Conservation (phyloP, 2,797 vertebrate species). For the Aeoliscus strigatus region DNA sequence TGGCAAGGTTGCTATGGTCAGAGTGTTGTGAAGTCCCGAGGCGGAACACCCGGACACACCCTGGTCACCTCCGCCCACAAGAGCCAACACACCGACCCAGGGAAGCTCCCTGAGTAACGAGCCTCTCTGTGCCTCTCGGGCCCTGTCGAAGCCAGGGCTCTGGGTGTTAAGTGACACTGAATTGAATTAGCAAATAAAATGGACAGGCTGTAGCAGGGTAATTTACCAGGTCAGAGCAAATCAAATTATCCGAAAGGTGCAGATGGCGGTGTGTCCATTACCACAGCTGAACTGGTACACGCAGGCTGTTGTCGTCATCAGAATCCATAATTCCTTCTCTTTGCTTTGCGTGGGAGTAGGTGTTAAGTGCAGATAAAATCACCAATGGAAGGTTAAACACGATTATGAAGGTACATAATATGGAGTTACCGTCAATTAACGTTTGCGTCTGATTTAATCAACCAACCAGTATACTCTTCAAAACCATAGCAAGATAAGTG, state of each 20-base stretch:
- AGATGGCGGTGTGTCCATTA: constrained; percentile 62
- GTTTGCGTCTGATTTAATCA: no score
- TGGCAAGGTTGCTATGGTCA: constrained; percentile 19
- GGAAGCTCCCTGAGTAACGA: constrained; percentile 2
- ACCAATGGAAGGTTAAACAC: constrained; percentile 36
- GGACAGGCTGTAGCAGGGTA: constrained; percentile 52
- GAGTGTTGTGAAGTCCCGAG: constrained; percentile 15
- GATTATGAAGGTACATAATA: constrained; percentile 15
- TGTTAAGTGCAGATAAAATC: constrained; percentile 28
- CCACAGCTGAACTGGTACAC: constrained; percentile 40
- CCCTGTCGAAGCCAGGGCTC: constrained; percentile 25
- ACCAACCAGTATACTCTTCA: no score
- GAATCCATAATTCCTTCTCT: constrained; percentile 25
- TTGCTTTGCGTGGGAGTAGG: constrained; percentile 16
- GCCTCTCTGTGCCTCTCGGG: constrained; percentile 20
- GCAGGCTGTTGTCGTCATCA: constrained; percentile 33
- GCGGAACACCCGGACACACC: not conserved
- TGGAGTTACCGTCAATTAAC: no score
- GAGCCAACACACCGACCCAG: not conserved
- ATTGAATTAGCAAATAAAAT: constrained; percentile 63
- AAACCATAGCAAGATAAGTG: no score
- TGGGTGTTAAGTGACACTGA: constrained; percentile 55
- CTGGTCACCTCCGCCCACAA: constrained; percentile 5
- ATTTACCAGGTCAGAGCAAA: constrained; percentile 67
- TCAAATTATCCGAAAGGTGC: constrained; percentile 61